Conservation (phyloP, 2,113 vertebrate species). For the Pantherophis guttatus region DNA sequence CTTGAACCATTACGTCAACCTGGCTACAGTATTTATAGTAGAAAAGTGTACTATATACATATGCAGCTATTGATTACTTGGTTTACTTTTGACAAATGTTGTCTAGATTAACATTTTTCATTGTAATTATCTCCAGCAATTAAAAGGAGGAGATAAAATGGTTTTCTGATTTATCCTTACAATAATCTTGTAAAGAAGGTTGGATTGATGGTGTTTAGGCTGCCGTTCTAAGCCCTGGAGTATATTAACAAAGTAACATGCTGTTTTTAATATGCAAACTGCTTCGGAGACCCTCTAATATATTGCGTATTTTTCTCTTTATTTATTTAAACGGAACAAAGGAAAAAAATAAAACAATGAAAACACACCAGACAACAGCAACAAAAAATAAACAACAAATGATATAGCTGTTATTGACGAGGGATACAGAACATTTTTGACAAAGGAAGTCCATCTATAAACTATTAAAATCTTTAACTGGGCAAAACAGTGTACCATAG, state of each 20-base stretch:
- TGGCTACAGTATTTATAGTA: background rate
- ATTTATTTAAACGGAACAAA: background rate
- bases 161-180: background rate
- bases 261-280: background rate
- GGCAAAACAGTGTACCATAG: no score
- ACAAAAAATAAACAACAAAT: background rate
- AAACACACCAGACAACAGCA: background rate
- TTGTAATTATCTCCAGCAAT: background rate
- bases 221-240: background rate
- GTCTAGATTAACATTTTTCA: background rate
- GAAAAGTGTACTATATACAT: background rate
- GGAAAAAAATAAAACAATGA: background rate
- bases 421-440: background rate
- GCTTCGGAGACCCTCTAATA: background rate
- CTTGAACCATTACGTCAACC: background rate
- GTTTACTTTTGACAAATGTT: background rate
- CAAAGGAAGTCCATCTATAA: background rate
- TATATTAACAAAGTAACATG: background rate
- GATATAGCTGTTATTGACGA: background rate
- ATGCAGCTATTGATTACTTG: background rate
- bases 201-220: background rate
- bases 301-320: background rate
- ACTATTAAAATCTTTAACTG: background rate
- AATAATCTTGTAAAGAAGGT: background rate
- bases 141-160: background rate